Evolutionary conservation across 2,797 vertebrate species (phyloP).

Genomic region (Anniella stebbinsi): DNA sequence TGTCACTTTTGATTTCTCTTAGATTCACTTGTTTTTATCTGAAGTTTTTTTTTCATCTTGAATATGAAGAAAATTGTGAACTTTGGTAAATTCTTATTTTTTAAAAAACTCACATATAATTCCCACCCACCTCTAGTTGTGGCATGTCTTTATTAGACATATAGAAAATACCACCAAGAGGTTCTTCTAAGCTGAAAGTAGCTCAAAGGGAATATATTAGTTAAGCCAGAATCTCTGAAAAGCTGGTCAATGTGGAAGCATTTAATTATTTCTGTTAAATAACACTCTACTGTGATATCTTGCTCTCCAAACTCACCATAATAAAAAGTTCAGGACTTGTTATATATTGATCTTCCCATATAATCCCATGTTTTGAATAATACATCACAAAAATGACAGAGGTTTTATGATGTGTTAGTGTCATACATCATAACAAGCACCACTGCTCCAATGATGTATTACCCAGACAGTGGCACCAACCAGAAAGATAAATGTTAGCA

Average conservation of each 20-base stretch:
- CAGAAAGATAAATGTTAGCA: constrained; percentile 68
- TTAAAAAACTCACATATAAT: too few relatives aligned
- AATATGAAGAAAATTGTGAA: too few relatives aligned
- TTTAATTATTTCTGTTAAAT: constrained; percentile 20
- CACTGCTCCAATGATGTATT: constrained; percentile 68
- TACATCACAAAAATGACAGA: constrained; percentile 69
- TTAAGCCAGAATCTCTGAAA: too few relatives aligned
- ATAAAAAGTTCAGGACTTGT: constrained; percentile 48
- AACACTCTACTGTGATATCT: constrained; percentile 14
- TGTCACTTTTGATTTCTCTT: too few relatives aligned
- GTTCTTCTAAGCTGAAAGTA: too few relatives aligned
- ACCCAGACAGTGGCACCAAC: constrained; percentile 55
- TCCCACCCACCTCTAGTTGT: too few relatives aligned
- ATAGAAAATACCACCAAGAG: neutral
- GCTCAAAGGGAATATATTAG: neutral
- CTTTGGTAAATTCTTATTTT: too few relatives aligned
- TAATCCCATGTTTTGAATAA: constrained; percentile 69
- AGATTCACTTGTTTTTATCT: too few relatives aligned
- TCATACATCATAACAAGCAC: constrained; percentile 70
- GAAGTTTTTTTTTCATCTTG: too few relatives aligned
- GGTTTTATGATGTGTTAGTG: constrained; percentile 69
- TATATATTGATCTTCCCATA: constrained; percentile 68
- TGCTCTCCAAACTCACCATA: constrained; percentile 53
- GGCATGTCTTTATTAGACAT: neutral
- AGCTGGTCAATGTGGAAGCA: neutral